phyloP scores from a whole-genome alignment of 2,888 invertebrate genomes.

The Machimus atricapillus region DNA sequence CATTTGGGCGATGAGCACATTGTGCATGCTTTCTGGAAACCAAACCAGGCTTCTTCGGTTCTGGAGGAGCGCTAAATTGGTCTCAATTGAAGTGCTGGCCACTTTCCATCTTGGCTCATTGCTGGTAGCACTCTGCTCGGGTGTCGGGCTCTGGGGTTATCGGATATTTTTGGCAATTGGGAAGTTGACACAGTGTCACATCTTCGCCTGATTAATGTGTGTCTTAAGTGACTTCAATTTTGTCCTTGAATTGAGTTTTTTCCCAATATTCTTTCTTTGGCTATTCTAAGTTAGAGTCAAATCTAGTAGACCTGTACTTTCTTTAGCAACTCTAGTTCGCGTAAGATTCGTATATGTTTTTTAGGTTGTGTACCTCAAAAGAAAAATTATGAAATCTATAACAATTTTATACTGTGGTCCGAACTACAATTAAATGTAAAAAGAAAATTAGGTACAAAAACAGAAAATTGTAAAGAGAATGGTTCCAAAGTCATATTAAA shows the following conservation, averaged over 20 bases:
- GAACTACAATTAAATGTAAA: not conserved
- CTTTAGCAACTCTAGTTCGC: not conserved
- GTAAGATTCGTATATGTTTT: no score
- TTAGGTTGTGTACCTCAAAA: not conserved
- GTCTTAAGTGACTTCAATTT: not conserved
- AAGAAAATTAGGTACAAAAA: not conserved
- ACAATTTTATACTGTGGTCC: not conserved
- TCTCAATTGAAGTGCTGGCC: constrained; percentile 43
- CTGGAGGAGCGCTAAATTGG: constrained; percentile 24
- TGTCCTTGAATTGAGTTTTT: not conserved
- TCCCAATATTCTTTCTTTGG: not conserved
- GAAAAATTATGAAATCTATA: not conserved
- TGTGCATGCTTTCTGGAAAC: not conserved
- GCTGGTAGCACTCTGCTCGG: not conserved
- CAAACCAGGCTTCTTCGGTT: not conserved
- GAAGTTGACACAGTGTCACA: not conserved
- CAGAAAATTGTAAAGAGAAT: not conserved
- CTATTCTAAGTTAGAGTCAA: not conserved
- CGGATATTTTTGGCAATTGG: constrained; percentile 4
- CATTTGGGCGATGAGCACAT: constrained; percentile 1
- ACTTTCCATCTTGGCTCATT: constrained; percentile 24
- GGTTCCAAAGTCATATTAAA: not conserved
- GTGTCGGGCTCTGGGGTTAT: not conserved
- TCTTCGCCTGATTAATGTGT: not conserved
- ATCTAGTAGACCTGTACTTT: not conserved